Conservation (phyloP, 2,797 vertebrate genomes). For the Scolopax bukidnonensis region DNA sequence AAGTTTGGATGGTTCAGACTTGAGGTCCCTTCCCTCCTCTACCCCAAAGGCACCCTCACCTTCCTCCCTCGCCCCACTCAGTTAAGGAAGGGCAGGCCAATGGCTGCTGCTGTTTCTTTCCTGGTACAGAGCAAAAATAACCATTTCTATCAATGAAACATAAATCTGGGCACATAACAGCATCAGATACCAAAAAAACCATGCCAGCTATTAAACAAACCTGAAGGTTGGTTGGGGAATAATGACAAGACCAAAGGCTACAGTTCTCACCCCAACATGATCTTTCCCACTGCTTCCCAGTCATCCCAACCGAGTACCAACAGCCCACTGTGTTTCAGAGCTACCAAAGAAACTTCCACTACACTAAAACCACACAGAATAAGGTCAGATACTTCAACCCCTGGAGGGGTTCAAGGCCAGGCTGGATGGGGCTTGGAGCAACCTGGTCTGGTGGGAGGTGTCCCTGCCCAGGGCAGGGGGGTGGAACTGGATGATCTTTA, state of each 20-base stretch:
- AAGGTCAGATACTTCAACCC: neutral
- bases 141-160: slow-evolving; percentile 16
- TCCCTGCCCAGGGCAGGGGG: too few species aligned
- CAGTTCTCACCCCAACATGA: neutral
- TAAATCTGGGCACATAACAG: neutral
- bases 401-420: too few species aligned
- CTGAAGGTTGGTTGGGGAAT: neutral
- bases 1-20: slow-evolving; percentile 26
- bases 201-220: neutral
- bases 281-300: neutral
- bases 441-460: too few species aligned
- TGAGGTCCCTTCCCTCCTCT: slow-evolving; percentile 10
- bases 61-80: neutral
- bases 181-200: neutral
- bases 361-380: neutral
- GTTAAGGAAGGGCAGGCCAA: neutral
- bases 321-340: neutral
- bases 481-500: too few species aligned
- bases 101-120: slow-evolving; percentile 2
- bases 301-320: neutral
- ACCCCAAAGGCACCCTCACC: neutral
- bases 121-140: neutral
- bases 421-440: too few species aligned
- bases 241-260: neutral
- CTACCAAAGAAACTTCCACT: neutral